These are phyloP conservation scores for Cordilura impudica DNA, from an alignment of 2,888 invertebrate species.

Conservation along the genomic window DNA sequence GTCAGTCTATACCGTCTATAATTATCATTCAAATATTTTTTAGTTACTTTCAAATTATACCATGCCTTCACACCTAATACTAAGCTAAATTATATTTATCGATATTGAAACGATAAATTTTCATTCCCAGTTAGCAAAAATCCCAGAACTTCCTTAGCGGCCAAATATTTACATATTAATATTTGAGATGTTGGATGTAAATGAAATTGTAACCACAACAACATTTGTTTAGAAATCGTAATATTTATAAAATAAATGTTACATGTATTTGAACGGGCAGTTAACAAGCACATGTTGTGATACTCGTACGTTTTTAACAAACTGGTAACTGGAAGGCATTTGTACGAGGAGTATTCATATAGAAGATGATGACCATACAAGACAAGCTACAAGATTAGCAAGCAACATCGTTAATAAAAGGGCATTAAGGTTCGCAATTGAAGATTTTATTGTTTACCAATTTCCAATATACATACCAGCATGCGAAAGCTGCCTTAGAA, in stretches of 20 bases:
- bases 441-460: constrained; percentile 48
- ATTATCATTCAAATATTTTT: too few relatives aligned
- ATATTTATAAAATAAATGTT: constrained; percentile 35
- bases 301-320: neutral
- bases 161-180: constrained; percentile 40
- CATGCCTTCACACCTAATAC: neutral
- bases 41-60: too few relatives aligned
- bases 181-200: constrained; percentile 7
- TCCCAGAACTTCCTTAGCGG: constrained; percentile 15
- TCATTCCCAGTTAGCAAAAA: neutral
- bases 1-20: too few relatives aligned
- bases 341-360: neutral
- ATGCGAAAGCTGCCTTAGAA: constrained; percentile 35
- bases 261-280: constrained; percentile 9
- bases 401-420: constrained; percentile 55
- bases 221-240: constrained; percentile 16
- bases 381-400: constrained; percentile 8
- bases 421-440: constrained; percentile 58
- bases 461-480: constrained; percentile 8
- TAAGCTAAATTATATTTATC: neutral
- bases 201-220: constrained; percentile 3
- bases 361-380: neutral
- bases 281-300: constrained; percentile 16
- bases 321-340: constrained; percentile 41
- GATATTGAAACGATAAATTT: constrained; percentile 25